Conservation (phyloP, 37 sponge, comb jelly and placozoan species). For the Cliona cf. orientalis region DNA sequence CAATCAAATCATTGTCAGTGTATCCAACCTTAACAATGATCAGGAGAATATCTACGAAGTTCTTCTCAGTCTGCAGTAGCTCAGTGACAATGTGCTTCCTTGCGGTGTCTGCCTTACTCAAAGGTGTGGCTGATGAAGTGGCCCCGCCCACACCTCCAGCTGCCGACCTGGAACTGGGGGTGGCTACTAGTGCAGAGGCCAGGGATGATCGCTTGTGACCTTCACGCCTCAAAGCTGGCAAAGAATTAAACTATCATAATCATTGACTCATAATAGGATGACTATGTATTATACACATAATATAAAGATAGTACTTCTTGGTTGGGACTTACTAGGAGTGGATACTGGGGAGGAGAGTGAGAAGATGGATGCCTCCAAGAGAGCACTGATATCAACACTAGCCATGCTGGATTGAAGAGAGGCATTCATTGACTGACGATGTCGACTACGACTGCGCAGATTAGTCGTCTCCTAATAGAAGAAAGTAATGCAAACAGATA, state of each 20-base stretch:
- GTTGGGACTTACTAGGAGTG: constrained; percentile 2
- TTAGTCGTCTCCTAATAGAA: too few species aligned
- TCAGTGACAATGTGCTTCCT: constrained; percentile 83
- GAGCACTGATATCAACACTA: constrained; percentile 51
- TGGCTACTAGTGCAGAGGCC: constrained; percentile 6
- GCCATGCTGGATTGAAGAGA: constrained; percentile 33
- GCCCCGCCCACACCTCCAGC: too few species aligned
- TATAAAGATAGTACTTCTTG: not conserved
- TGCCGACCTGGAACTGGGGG: constrained; percentile 20
- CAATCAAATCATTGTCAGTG: not conserved
- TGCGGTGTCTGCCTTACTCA: constrained; percentile 61
- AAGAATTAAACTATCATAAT: too few species aligned
- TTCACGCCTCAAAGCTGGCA: too few species aligned
- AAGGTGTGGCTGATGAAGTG: not conserved
- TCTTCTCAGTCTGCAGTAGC: constrained; percentile 92
- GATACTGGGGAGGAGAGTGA: constrained; percentile 70
- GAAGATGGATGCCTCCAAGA: constrained; percentile 74
- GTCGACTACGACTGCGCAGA: not conserved
- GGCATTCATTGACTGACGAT: not conserved
- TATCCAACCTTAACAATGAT: constrained; percentile 69
- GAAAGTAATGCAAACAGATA: too few species aligned
- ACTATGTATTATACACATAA: not conserved
- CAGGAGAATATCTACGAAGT: constrained; percentile 83
- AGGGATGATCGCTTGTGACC: too few species aligned
- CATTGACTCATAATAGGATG: not conserved